phyloP scores from a whole-genome alignment of 1,140 invertebrate species.

The Drosophila virilis region DNA sequence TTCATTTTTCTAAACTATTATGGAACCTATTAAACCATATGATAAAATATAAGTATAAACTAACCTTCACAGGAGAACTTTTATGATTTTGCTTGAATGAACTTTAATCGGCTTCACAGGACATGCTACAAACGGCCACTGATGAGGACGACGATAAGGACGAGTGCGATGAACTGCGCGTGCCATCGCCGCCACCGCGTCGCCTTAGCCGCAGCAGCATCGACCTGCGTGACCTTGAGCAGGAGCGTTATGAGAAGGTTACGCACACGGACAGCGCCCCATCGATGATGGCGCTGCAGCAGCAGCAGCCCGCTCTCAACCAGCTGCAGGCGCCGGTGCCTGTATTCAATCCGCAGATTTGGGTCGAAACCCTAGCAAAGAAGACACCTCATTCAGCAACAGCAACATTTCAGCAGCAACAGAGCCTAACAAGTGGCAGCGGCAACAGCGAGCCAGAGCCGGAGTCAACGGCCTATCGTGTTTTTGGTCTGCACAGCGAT shows the following conservation, averaged over 20 bases:
- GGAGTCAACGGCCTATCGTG: slow-evolving; percentile 64
- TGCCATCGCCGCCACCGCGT: slow-evolving; percentile 81
- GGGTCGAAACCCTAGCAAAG: slow-evolving; percentile 46
- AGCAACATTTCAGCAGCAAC: slow-evolving; percentile 47
- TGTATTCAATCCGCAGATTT: slow-evolving; percentile 69
- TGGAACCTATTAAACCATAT: no score
- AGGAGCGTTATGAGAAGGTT: slow-evolving; percentile 83
- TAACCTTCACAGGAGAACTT: no score
- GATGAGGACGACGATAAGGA: slow-evolving; percentile 83
- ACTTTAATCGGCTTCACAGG: slow-evolving; percentile 52
- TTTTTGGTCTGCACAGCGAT: slow-evolving; percentile 76
- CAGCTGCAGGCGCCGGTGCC: slow-evolving; percentile 67
- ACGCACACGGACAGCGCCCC: slow-evolving; percentile 83
- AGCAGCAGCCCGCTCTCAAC: slow-evolving; percentile 44
- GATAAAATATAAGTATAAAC: no score
- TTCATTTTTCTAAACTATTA: no score
- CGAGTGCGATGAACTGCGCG: slow-evolving; percentile 82
- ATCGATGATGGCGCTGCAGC: slow-evolving; percentile 83
- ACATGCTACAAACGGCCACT: slow-evolving; percentile 79
- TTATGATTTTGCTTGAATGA: not conserved
- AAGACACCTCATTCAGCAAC: slow-evolving; percentile 19
- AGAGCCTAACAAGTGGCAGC: slow-evolving; percentile 67
- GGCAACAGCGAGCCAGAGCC: slow-evolving; percentile 66
- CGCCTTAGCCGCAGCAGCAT: slow-evolving; percentile 84
- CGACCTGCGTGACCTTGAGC: slow-evolving; percentile 82